phyloP scores from a whole-genome alignment of 2,888 invertebrate species.

The Pyrrhosoma nymphula region DNA sequence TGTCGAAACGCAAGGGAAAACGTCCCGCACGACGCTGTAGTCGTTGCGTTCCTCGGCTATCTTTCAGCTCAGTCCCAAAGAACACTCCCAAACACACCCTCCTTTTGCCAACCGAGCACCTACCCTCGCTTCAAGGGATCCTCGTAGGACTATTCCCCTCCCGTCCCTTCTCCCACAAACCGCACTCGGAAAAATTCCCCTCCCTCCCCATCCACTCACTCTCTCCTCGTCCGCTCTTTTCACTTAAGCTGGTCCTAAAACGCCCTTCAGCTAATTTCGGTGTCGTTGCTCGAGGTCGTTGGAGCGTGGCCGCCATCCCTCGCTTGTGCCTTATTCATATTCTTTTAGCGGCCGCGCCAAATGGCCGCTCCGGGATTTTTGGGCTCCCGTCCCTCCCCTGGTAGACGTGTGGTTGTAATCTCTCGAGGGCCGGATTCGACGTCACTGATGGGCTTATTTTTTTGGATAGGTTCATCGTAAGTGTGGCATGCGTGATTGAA shows the following conservation, averaged over 20 bases:
- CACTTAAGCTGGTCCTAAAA: slow-evolving; percentile 21
- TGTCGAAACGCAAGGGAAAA: too few relatives aligned
- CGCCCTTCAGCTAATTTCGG: neutral
- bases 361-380: slow-evolving; percentile 4
- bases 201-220: neutral
- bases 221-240: neutral
- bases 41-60: neutral
- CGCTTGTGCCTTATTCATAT: neutral
- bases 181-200: neutral
- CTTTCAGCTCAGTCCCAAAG: neutral
- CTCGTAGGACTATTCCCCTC: neutral
- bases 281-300: slow-evolving; percentile 32
- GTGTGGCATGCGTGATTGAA: too few relatives aligned
- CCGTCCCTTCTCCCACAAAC: neutral
- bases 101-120: neutral
- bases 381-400: neutral
- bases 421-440: neutral
- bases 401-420: neutral
- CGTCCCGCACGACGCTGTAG: too few relatives aligned
- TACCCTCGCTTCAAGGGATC: neutral
- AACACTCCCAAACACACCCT: neutral
- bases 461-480: neutral
- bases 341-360: neutral
- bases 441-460: neutral
- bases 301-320: neutral